Base-by-base conservation (phyloP, 2,888 invertebrate species). In the Autographa gamma region DNA sequence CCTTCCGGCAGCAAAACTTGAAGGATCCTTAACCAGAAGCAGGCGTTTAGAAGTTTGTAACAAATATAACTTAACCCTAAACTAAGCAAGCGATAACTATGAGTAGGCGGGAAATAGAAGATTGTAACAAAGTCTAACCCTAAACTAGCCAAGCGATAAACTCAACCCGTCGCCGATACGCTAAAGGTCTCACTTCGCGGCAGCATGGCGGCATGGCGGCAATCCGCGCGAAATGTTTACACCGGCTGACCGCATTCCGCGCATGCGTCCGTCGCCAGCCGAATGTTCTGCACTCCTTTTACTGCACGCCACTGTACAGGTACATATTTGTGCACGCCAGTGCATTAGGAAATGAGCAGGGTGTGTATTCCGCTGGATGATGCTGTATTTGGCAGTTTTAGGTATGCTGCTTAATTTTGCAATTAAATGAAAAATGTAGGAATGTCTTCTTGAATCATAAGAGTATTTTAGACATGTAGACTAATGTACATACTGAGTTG, bases 171-270 rank as follows among this genome's bases (percentile, higher is more conserved):
- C 63, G 18, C 16, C 54, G 66, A 63, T 69, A 76, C 61, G 71
- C 62, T 56, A 80, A 80, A 80, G 80, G 80, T 80, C 73, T 78
- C 48, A 76, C 73, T 73, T 56, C 75, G 56, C 66, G 74, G 69
- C 56, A 11, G 38, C 38, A 13, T 16, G 9, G 16, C n/a, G 52
- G n/a, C 52, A 71, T 62, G 60, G 31, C 65, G 75, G 78, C 78
- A 76, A 80, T 69, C 75, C 74, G 64, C 75, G 80, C 80, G 75
- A 76, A 81, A 77, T 85, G 82, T 85, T 85, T 85, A 84, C 85
- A 88, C 84, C 83, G 85, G 82, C 81, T 89, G 91, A 89, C 92
- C 91, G 91, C 92, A 92, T 91, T 92, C 92, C 88, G 76, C 18
- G 68, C 80, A 78, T 86, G 86, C 88, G 90, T 86, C 86, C 84